phyloP scores from a whole-genome alignment of 2,113 vertebrate genomes.

The Acanthochromis polyacanthus region DNA sequence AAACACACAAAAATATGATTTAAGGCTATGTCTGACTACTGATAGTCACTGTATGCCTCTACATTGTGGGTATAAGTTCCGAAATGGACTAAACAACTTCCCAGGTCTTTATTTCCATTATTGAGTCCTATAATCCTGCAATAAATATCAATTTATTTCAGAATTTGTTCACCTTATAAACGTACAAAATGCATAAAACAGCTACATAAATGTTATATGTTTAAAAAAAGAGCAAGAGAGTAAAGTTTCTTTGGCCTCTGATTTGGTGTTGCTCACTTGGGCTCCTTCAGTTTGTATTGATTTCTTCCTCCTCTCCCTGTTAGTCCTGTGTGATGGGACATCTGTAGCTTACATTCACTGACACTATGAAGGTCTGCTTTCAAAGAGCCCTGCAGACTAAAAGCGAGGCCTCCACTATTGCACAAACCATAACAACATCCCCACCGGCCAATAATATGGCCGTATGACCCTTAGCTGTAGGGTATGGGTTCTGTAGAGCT shows the following conservation, averaged over 20 bases:
- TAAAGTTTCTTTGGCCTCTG: slow-evolving; percentile 11
- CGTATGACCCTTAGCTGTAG: slow-evolving; percentile 55
- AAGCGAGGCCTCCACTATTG: slow-evolving; percentile 44
- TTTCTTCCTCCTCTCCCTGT: slow-evolving; percentile 58
- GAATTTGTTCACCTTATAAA: too few relatives aligned
- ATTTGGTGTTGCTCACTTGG: slow-evolving; percentile 27
- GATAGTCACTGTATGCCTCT: too few relatives aligned
- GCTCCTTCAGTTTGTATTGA: slow-evolving; percentile 57
- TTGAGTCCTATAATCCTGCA: background rate
- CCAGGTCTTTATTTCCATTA: background rate
- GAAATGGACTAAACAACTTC: too few relatives aligned
- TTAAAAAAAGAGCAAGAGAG: background rate
- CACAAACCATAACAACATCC: slow-evolving; percentile 63
- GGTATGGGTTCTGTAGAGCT: slow-evolving; percentile 27
- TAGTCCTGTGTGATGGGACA: slow-evolving; percentile 48
- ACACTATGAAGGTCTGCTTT: slow-evolving; percentile 68
- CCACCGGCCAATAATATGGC: slow-evolving; percentile 47
- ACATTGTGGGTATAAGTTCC: too few relatives aligned
- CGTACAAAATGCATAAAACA: background rate
- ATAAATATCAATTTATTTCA: background rate
- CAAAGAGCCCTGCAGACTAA: slow-evolving; percentile 66
- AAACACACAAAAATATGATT: too few relatives aligned
- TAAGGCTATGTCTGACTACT: too few relatives aligned
- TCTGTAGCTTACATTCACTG: slow-evolving; percentile 57
- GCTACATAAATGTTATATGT: background rate